These are phyloP conservation scores for Aplysina aerophoba DNA, from an alignment of 37 sponge, comb jelly and placozoan genomes.

Conservation along the genomic window DNA sequence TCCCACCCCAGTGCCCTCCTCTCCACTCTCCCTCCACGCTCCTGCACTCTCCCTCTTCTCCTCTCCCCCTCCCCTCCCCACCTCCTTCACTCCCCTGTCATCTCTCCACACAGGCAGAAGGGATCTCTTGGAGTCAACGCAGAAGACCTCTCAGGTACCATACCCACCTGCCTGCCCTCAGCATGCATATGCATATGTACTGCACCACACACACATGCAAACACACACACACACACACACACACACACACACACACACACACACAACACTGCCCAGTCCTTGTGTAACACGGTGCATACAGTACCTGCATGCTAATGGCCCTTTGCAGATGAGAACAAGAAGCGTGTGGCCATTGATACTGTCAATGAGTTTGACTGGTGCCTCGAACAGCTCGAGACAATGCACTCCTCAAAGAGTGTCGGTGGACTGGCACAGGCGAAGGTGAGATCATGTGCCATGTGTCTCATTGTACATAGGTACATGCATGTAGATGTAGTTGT, in stretches of 20 bases:
- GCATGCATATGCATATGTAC: too few relatives aligned
- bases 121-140: too few relatives aligned
- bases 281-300: too few relatives aligned
- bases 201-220: too few relatives aligned
- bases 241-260: too few relatives aligned
- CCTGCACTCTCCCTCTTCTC: neutral
- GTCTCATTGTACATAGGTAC: neutral
- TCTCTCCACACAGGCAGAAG: too few relatives aligned
- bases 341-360: conserved; percentile 53
- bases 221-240: too few relatives aligned
- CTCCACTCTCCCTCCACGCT: neutral
- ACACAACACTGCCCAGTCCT: too few relatives aligned
- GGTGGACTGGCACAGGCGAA: conserved; percentile 88
- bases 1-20: neutral
- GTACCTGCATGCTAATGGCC: too few relatives aligned
- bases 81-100: neutral
- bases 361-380: conserved; percentile 86
- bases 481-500: too few relatives aligned
- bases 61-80: neutral
- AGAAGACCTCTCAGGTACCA: too few relatives aligned
- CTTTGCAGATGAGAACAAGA: conserved; percentile 22
- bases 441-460: neutral
- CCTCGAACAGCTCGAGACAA: conserved; percentile 78
- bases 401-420: conserved; percentile 83
- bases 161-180: too few relatives aligned